Percentiles rank a stretch among this genome's conserved stretches.
These are phyloP conservation scores for Oriolus oriolus DNA, from an alignment of 2,113 vertebrate genomes.

Conservation along the genomic window DNA sequence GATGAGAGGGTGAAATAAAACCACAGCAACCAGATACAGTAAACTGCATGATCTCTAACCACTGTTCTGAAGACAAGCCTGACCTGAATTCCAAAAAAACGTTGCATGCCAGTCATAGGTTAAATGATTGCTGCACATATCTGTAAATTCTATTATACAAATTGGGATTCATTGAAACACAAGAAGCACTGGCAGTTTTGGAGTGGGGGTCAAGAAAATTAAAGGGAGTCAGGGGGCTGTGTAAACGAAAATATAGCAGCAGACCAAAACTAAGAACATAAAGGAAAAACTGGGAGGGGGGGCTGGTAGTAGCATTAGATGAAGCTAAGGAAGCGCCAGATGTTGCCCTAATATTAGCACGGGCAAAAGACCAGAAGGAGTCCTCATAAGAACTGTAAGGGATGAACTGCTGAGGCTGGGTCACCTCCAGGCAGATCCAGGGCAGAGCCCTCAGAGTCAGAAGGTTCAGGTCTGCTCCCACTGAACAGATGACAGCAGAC, in stretches of 20 bases:
- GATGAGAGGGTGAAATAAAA: background rate
- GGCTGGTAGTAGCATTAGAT: background rate
- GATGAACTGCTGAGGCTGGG: background rate
- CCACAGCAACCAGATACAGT: background rate
- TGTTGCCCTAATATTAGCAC: fast-evolving
- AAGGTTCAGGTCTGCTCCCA: background rate
- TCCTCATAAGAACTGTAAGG: background rate
- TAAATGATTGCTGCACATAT: background rate
- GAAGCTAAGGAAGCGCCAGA: background rate
- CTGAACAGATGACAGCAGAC: background rate
- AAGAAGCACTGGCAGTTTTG: background rate
- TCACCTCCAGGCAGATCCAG: background rate
- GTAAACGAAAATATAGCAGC: background rate
- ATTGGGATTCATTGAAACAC: background rate
- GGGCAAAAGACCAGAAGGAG: background rate
- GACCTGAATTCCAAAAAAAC: background rate
- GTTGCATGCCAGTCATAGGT: background rate
- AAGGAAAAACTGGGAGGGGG: background rate
- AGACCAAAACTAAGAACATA: background rate
- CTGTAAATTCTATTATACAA: background rate
- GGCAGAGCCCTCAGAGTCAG: background rate
- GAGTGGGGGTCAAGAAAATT: background rate
- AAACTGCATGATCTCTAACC: background rate
- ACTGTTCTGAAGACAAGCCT: background rate
- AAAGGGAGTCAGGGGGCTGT: background rate